phyloP scores from a whole-genome alignment of 2,797 vertebrate species.

The Gephyroberyx darwinii region DNA sequence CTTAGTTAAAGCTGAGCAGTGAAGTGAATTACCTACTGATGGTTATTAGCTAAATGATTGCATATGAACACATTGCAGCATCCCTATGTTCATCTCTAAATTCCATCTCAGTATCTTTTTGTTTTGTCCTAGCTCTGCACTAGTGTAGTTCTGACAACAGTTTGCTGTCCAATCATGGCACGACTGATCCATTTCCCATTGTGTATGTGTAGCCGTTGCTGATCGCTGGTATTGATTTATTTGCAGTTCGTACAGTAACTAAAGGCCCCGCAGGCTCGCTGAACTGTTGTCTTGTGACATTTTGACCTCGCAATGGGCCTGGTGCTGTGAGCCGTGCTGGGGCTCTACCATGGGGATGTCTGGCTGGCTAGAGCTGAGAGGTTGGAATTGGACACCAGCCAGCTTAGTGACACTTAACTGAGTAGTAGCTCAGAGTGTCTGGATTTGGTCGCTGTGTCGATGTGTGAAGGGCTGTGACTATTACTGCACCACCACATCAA shows the following conservation, averaged over 20 bases:
- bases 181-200: slow-evolving; percentile 19
- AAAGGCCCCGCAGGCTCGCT: slow-evolving; percentile 7
- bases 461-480: slow-evolving; percentile 1
- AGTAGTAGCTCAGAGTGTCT: neutral
- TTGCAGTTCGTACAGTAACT: neutral
- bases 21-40: neutral
- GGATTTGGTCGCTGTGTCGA: slow-evolving; percentile 6
- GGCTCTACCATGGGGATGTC: neutral
- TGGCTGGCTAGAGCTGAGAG: slow-evolving; percentile 29
- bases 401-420: slow-evolving; percentile 3
- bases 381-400: slow-evolving; percentile 35
- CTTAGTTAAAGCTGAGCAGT: neutral
- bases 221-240: slow-evolving; percentile 29
- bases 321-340: slow-evolving; percentile 21
- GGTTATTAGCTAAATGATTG: neutral
- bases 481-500: neutral
- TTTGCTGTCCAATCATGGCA: neutral
- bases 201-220: neutral
- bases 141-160: neutral
- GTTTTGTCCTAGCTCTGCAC: neutral
- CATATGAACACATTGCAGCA: too few species aligned
- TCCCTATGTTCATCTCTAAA: too few species aligned
- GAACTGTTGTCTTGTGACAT: slow-evolving; percentile 22
- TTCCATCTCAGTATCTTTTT: too few species aligned
- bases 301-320: slow-evolving; percentile 25